Evolutionary conservation across 2,113 vertebrate genomes (phyloP), one percentile per base, ranked within the genome.

Genomic region (Pelodiscus sinensis): DNA sequence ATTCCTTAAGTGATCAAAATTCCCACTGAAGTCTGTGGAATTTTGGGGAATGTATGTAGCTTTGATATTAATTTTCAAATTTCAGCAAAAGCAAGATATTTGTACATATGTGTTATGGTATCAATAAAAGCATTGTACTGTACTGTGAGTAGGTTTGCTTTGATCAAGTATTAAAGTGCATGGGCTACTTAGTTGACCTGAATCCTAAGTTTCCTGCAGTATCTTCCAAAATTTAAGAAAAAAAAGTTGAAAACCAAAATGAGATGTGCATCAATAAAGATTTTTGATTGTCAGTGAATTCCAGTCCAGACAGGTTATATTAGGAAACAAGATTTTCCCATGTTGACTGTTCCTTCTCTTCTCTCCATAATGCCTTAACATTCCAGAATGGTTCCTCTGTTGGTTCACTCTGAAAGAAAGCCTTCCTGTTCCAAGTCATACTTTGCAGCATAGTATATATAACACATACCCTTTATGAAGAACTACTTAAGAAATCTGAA

Each of bases 211-310:
- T 5, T 89, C 25, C 9, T 7, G 4, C 58, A 62, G 54, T 1
- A 22, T 79, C 60, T 16, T 80, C 10, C 79, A 84, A 7, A 22
- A 87, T 81, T 86, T 90, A 92, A 91, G 81, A 86, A 91, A 92
- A 81, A 9, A 81, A 9, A 9, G 2, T 44, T 31, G 51, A 82
- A 82, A 87, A 85, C 57, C 24, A 85, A 75, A 85, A 14, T 22
- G 19, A 86, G 85, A 58, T 80, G 6, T 3, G 62, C 92, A 4
- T 29, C 58, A 82, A 35, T 44, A 60, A 44, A 88, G 6, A 21
- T 9, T 77, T 87, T 75, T 62, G 79, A 65, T 0, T 35, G 90
- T 14, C 4, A 21, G 21, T 52, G 57, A 77, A n/a, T 78, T 93
- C 55, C 12, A 86, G 86, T 75, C 62, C 77, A 58, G 4, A 1